Evolutionary conservation across 2,888 invertebrate genomes (phyloP).

Genomic region (Nymphalis urticae): DNA sequence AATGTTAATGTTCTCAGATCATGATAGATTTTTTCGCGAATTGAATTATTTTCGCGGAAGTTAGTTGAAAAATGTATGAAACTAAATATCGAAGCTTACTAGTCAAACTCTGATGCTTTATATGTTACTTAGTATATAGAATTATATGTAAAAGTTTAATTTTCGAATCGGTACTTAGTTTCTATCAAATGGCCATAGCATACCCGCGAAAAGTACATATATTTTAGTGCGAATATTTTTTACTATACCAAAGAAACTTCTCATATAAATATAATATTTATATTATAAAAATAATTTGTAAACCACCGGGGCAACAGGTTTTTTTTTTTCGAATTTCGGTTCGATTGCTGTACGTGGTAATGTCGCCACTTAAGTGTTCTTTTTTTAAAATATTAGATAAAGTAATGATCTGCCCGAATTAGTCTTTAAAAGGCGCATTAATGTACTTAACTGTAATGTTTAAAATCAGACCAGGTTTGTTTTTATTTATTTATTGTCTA

Average conservation of each 20-base stretch:
- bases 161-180: constrained; percentile 22
- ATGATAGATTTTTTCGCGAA: constrained; percentile 49
- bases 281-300: background rate
- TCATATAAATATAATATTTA: background rate
- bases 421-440: constrained; percentile 67
- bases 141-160: constrained; percentile 23
- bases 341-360: constrained; percentile 11
- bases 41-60: constrained; percentile 35
- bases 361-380: constrained; percentile 73
- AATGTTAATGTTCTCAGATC: constrained; percentile 73
- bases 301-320: background rate
- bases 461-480: constrained; percentile 36
- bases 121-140: constrained; percentile 34
- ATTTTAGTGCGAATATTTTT: constrained; percentile 2
- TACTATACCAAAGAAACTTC: background rate
- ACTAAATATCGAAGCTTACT: constrained; percentile 36
- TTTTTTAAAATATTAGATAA: constrained; percentile 61
- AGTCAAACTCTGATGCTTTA: constrained; percentile 35
- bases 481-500: constrained; percentile 33
- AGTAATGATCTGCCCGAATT: constrained; percentile 73
- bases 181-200: constrained; percentile 13
- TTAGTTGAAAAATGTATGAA: constrained; percentile 32
- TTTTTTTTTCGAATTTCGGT: background rate
- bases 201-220: background rate
- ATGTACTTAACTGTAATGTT: constrained; percentile 49